Conservation (phyloP, 1,140 invertebrate genomes). For the Ceratina calcarata region DNA sequence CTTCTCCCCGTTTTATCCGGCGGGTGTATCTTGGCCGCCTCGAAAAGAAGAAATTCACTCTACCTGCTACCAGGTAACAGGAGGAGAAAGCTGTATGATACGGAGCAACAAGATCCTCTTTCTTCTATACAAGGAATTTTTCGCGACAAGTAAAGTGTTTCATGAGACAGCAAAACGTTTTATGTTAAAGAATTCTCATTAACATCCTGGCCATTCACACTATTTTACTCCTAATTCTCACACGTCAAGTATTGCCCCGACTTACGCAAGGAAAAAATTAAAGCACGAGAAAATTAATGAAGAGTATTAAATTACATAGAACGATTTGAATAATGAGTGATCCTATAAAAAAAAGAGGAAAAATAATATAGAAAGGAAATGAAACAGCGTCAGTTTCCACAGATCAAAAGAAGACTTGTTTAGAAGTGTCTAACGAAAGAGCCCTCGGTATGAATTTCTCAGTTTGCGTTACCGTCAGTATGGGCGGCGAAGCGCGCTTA, state of each 20-base stretch:
- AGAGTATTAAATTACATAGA: too few species aligned
- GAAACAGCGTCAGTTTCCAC: too few species aligned
- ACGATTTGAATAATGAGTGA: too few species aligned
- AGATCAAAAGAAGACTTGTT: too few species aligned
- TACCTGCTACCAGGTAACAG: constrained; percentile 28
- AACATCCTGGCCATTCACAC: too few species aligned
- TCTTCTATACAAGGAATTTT: neutral
- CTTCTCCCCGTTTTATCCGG: constrained; percentile 46
- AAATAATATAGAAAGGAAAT: too few species aligned
- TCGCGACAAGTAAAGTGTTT: neutral
- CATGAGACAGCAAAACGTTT: neutral
- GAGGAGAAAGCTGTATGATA: neutral
- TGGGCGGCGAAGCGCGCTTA: constrained; percentile 15
- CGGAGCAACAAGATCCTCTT: neutral
- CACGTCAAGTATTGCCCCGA: too few species aligned
- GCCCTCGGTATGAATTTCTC: neutral
- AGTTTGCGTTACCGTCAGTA: neutral
- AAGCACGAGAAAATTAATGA: too few species aligned
- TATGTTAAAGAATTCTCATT: too few species aligned
- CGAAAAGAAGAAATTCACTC: constrained; percentile 32
- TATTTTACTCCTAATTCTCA: too few species aligned
- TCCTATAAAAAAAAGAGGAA: too few species aligned
- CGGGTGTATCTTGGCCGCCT: constrained; percentile 21
- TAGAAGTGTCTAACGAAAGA: neutral
- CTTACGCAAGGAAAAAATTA: too few species aligned